Evolutionary conservation across 2,888 invertebrate species (phyloP).

Genomic region (Pomacea canaliculata): DNA sequence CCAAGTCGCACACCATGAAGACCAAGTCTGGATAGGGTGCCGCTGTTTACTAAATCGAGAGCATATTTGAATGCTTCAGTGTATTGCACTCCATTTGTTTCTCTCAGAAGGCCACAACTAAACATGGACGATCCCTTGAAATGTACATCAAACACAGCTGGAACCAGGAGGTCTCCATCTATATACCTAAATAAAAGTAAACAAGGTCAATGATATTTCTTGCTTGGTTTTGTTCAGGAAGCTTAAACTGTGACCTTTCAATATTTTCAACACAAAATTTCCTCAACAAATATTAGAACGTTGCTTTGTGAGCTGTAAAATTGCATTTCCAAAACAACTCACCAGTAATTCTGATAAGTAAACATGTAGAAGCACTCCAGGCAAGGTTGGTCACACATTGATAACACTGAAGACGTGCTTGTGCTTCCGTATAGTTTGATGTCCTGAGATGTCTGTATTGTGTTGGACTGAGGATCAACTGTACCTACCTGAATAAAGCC

Average conservation of each 20-base stretch:
- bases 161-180: conserved; percentile 59
- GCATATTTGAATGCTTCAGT: conserved; percentile 62
- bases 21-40: conserved; percentile 32
- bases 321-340: not conserved
- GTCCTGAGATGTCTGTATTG: not conserved
- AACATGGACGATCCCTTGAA: conserved; percentile 51
- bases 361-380: conserved; percentile 61
- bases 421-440: conserved; percentile 32
- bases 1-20: conserved; percentile 53
- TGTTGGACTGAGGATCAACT: conserved; percentile 5
- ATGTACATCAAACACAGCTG: conserved; percentile 61
- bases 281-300: too few relatives aligned
- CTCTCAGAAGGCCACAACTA: conserved; percentile 49
- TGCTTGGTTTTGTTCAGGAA: too few relatives aligned
- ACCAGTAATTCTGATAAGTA: conserved; percentile 50
- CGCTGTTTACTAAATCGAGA: conserved; percentile 51
- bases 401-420: conserved; percentile 19
- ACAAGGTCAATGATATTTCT: not conserved
- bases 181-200: conserved; percentile 33
- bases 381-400: conserved; percentile 52
- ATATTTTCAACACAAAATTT: too few relatives aligned
- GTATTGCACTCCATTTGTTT: conserved; percentile 56
- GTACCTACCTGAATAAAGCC: conserved; percentile 13
- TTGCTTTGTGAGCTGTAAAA: too few relatives aligned
- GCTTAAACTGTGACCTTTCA: too few relatives aligned